phyloP scores from a whole-genome alignment of 2,888 invertebrate genomes.

The Dendrolimus pini region DNA sequence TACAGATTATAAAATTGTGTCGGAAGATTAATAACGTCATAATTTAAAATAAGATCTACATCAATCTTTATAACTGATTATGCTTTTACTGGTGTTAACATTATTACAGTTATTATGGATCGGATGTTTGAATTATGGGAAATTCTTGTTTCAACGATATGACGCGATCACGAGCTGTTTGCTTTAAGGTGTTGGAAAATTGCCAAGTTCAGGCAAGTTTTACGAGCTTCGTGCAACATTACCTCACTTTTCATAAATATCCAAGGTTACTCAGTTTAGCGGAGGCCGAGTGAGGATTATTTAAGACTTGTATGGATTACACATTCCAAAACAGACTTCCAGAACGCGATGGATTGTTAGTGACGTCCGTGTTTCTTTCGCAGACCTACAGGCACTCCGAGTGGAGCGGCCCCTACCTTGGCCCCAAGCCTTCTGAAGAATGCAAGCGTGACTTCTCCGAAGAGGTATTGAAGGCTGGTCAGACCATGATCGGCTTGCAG shows the following conservation, averaged over 20 bases:
- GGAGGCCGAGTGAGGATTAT: slow-evolving; percentile 39
- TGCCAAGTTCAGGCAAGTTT: slow-evolving; percentile 60
- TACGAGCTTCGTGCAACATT: slow-evolving; percentile 65
- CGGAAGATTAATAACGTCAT: too few relatives aligned
- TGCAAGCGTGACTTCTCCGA: slow-evolving; percentile 96
- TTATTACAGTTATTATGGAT: not conserved
- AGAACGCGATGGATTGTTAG: not conserved
- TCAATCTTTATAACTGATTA: too few relatives aligned
- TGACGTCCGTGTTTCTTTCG: slow-evolving; percentile 19
- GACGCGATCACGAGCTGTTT: slow-evolving; percentile 52
- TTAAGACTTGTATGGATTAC: slow-evolving; percentile 15
- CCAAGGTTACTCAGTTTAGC: slow-evolving; percentile 43
- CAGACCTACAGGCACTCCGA: slow-evolving; percentile 91
- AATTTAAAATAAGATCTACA: too few relatives aligned
- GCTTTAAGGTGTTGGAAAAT: slow-evolving; percentile 49
- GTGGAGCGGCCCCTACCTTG: slow-evolving; percentile 91
- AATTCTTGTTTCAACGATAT: slow-evolving; percentile 30
- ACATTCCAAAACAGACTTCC: slow-evolving; percentile 1
- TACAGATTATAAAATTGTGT: too few relatives aligned
- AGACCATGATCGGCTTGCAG: slow-evolving; percentile 94
- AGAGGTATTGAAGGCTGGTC: slow-evolving; percentile 91
- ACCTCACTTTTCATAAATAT: slow-evolving; percentile 71
- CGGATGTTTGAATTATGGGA: slow-evolving; percentile 25
- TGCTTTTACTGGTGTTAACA: not conserved
- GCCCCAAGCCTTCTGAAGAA: slow-evolving; percentile 96